Evolutionary conservation across 2,113 vertebrate genomes (phyloP).

Genomic region (Dolichallabes microphthalmus): DNA sequence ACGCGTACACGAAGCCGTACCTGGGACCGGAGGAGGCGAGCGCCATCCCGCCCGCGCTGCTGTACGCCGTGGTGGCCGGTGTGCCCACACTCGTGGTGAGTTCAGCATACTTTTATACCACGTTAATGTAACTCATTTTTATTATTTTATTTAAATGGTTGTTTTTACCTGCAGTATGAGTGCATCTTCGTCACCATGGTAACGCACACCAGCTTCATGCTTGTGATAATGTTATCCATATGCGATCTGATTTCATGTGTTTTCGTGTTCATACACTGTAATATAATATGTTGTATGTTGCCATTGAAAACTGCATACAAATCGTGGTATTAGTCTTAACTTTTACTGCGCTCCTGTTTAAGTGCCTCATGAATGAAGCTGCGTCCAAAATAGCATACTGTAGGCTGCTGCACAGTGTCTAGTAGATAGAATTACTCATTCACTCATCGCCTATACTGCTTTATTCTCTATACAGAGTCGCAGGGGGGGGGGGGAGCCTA

Average conservation of each 20-base stretch:
- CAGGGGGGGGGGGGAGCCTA: no score
- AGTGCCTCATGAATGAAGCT: not conserved
- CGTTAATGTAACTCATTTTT: not conserved
- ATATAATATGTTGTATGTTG: not conserved
- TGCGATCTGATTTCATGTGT: not conserved
- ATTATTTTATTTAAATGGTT: no score
- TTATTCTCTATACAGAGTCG: no score
- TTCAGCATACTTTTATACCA: conserved; percentile 28
- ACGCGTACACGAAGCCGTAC: conserved; percentile 89
- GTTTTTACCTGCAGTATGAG: not conserved
- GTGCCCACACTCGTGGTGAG: conserved; percentile 92
- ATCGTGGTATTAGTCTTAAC: not conserved
- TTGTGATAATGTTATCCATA: not conserved
- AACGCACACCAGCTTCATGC: no score
- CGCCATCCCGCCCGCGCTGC: conserved; percentile 86
- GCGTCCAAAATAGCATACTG: not conserved
- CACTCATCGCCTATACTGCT: no score
- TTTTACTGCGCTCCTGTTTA: not conserved
- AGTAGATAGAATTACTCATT: no score
- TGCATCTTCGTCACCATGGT: not conserved
- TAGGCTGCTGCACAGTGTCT: not conserved
- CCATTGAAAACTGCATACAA: not conserved
- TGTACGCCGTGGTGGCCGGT: conserved; percentile 86
- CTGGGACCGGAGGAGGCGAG: conserved; percentile 90
- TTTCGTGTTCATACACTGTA: not conserved